Conservation (phyloP, 2,113 vertebrate genomes). For the Glareola pratincola region DNA sequence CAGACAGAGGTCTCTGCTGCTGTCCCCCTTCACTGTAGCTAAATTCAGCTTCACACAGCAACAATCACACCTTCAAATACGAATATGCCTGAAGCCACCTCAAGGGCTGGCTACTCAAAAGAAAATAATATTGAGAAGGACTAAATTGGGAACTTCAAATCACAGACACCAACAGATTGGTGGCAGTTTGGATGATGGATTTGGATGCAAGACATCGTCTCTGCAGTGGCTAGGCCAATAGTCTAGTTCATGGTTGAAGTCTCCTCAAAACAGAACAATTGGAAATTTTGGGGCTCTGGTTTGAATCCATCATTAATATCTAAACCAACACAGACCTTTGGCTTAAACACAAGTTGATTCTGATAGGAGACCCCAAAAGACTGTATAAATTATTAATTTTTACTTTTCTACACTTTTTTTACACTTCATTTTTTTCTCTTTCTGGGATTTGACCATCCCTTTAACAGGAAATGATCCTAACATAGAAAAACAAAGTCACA, state of each 20-base stretch:
- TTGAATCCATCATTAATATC: not conserved
- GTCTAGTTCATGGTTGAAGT: not conserved
- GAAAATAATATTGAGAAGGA: not conserved
- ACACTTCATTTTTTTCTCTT: not conserved
- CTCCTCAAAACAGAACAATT: not conserved
- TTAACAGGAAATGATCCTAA: not conserved
- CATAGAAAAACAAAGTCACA: not conserved
- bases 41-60: not conserved
- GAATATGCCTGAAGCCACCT: not conserved
- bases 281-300: not conserved
- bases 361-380: not conserved
- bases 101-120: not conserved
- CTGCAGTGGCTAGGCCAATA: not conserved
- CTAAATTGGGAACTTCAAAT: not conserved
- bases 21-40: not conserved
- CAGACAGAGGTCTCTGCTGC: not conserved
- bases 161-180: not conserved
- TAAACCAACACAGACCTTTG: not conserved
- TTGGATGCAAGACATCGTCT: not conserved
- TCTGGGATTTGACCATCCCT: not conserved
- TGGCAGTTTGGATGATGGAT: not conserved
- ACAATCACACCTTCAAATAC: not conserved
- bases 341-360: not conserved
- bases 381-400: not conserved
- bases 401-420: not conserved